phyloP scores from a whole-genome alignment of 2,888 invertebrate species.

The Diogma glabrata region DNA sequence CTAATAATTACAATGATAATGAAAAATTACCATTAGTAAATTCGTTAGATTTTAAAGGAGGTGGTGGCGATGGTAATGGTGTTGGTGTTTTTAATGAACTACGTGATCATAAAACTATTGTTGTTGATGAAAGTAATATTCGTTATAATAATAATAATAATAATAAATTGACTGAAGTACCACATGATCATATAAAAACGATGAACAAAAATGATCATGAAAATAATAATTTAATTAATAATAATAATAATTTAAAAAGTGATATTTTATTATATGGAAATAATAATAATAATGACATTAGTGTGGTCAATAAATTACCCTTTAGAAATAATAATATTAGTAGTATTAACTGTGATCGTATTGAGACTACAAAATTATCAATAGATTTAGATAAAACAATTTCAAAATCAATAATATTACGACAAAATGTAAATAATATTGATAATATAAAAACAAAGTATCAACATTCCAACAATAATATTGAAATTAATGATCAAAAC shows the following conservation, averaged over 20 bases:
- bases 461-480: constrained; percentile 2
- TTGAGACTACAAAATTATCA: constrained; percentile 5
- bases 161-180: constrained; percentile 4
- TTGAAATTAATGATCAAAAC: constrained; percentile 4
- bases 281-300: constrained; percentile 9
- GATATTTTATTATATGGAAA: constrained; percentile 4
- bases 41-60: constrained; percentile 10
- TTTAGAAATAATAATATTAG: background rate
- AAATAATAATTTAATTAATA: constrained; percentile 7
- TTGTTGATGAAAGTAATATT: background rate
- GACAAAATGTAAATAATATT: constrained; percentile 1
- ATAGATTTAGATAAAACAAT: constrained; percentile 8
- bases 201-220: background rate
- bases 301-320: background rate
- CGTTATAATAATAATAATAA: background rate
- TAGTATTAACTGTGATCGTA: constrained; percentile 7
- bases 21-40: too few species aligned
- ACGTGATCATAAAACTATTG: background rate
- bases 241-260: constrained; percentile 9
- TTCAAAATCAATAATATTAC: constrained; percentile 8
- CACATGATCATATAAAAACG: constrained; percentile 1
- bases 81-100: background rate
- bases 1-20: too few species aligned
- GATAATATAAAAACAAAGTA: constrained; percentile 1
- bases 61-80: background rate